Conservation (phyloP, 1,140 invertebrate genomes). For the Anoplolepis gracilipes region DNA sequence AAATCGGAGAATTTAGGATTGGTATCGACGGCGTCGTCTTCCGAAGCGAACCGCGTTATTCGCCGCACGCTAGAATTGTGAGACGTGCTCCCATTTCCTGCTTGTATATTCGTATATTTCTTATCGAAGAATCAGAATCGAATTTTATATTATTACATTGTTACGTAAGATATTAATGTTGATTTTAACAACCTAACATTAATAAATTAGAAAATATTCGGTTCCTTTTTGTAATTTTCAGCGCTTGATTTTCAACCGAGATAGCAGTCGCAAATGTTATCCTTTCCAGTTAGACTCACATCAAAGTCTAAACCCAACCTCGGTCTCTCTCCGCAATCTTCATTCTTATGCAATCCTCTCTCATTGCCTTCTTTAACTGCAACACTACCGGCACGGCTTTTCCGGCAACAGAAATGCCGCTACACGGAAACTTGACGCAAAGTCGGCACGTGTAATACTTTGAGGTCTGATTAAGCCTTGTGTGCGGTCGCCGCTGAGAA, state of each 20-base stretch:
- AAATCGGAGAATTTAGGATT: slow-evolving; percentile 41
- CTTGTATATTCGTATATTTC: background rate
- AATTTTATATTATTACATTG: background rate
- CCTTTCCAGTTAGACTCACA: background rate
- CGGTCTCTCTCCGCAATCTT: background rate
- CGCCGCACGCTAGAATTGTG: slow-evolving; percentile 30
- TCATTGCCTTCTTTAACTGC: slow-evolving; percentile 42
- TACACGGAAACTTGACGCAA: slow-evolving; percentile 5
- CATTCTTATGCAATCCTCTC: slow-evolving; percentile 24
- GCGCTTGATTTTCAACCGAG: background rate
- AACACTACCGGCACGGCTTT: background rate
- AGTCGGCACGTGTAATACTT: slow-evolving; percentile 63
- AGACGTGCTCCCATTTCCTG: background rate
- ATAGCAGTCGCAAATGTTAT: background rate
- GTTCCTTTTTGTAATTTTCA: background rate
- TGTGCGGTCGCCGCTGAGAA: slow-evolving; percentile 30
- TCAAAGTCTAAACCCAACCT: background rate
- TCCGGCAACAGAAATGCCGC: slow-evolving; percentile 10
- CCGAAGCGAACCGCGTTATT: slow-evolving; percentile 39
- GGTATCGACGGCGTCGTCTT: slow-evolving; percentile 35
- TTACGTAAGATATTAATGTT: background rate
- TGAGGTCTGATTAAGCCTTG: slow-evolving; percentile 74
- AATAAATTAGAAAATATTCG: background rate
- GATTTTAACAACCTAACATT: background rate
- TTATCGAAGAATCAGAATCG: slow-evolving; percentile 18